Evolutionary conservation across 2,113 vertebrate species (phyloP), one percentile per base, ranked within the genome.

Genomic region (Neodontobutis hainanensis): DNA sequence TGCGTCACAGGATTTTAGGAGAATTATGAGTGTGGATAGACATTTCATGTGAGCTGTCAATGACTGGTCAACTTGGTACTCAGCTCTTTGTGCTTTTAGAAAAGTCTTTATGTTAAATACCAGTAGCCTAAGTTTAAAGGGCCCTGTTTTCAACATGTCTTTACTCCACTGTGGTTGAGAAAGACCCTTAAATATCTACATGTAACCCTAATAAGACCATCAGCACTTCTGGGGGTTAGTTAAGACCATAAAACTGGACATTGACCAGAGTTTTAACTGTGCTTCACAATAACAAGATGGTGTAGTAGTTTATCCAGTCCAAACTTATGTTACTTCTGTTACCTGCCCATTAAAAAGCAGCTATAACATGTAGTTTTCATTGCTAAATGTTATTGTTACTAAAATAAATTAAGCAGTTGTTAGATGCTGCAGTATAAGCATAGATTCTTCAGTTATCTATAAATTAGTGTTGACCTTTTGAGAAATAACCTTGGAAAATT

Each of bases 171-270:
- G 47, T 63, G 66, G 51, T 2, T 16, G 53, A 56, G 58, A 71
- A 80, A 65, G 57, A 73, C 52, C 77, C 76, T 67, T 38, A 76
- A 85, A 73, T 65, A 78, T 78, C 76, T 68, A 68, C 59, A 72
- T 83, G 75, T 83, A 77, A 65, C 76, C 68, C 70, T 49, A n/a
- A 63, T 27, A 27, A 71, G 59, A 16, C 55, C 72, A 65, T 64
- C 67, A 32, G 16, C 42, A 27, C 66, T 57, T 16, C 44, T 52
- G 19, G 19, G 51, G 61, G 12, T 48, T 35, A 49, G 70, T 56
- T 11, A 9, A 57, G 65, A 15, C n/a, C n/a, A 19, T 38, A 36
- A 16, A 36, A 27, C 19, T 27, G 19, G 1, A 27, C 19, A 27
- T 27, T 27, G 19, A 3, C 19, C 19, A 27, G 19, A 27, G 19